Conservation (phyloP, 2,888 invertebrate species). For the Parascotia fuliginaria region DNA sequence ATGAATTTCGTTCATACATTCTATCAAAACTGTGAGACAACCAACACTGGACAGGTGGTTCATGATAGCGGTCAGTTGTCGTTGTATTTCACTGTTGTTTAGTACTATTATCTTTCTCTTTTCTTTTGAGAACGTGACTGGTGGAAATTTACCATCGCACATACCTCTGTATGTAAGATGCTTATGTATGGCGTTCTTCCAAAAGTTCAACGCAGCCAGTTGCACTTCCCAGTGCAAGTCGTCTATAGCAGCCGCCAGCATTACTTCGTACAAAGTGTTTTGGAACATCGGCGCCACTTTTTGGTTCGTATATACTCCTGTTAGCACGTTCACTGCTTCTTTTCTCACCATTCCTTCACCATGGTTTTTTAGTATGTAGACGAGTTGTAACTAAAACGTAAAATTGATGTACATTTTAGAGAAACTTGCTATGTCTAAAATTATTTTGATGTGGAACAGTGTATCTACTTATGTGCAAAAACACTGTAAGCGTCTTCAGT, state of each 20-base stretch:
- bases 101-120: slow-evolving; percentile 86
- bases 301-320: slow-evolving; percentile 86
- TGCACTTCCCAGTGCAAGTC: slow-evolving; percentile 4
- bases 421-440: too few species aligned
- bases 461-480: too few species aligned
- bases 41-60: slow-evolving; percentile 87
- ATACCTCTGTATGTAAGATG: slow-evolving; percentile 84
- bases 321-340: slow-evolving; percentile 87
- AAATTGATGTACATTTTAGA: too few species aligned
- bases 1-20: slow-evolving; percentile 87
- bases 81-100: slow-evolving; percentile 86
- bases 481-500: too few species aligned
- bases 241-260: slow-evolving; percentile 83
- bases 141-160: slow-evolving; percentile 91
- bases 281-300: slow-evolving; percentile 80
- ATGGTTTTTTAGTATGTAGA: slow-evolving; percentile 82
- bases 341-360: slow-evolving; percentile 90
- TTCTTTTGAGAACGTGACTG: slow-evolving; percentile 87
- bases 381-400: slow-evolving; percentile 8
- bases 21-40: slow-evolving; percentile 88
- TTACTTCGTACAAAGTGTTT: slow-evolving; percentile 82
- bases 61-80: slow-evolving; percentile 86
- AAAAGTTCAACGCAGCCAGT: slow-evolving; percentile 1
- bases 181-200: slow-evolving; percentile 81
- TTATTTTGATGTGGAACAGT: too few species aligned